These are phyloP conservation scores for Camponotus pennsylvanicus DNA, from an alignment of 1,140 invertebrate species.

Conservation along the genomic window DNA sequence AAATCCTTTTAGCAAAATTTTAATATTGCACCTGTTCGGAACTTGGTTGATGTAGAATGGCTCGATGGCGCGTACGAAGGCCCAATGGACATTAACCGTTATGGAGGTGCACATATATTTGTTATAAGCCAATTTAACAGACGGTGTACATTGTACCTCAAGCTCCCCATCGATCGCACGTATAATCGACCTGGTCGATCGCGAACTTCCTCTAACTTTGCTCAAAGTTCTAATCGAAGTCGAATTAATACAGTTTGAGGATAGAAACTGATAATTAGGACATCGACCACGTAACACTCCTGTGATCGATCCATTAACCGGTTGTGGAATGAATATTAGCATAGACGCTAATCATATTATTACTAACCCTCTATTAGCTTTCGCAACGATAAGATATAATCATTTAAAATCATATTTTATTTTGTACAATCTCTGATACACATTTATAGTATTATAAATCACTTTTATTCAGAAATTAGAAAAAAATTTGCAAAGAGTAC, in stretches of 20 bases:
- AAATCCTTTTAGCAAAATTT: background rate
- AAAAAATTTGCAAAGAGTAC: background rate
- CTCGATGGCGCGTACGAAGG: background rate
- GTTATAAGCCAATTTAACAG: slow-evolving; percentile 61
- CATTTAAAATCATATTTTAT: slow-evolving; percentile 2
- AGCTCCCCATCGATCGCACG: slow-evolving; percentile 53
- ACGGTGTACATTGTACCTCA: slow-evolving; percentile 58
- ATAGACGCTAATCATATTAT: background rate
- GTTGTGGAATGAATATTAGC: slow-evolving; percentile 62
- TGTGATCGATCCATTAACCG: slow-evolving; percentile 55
- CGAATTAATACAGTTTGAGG: slow-evolving; percentile 78
- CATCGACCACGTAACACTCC: slow-evolving; percentile 56
- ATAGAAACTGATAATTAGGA: slow-evolving; percentile 80
- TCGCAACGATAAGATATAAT: background rate
- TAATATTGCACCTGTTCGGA: slow-evolving; percentile 14
- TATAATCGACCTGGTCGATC: slow-evolving; percentile 67
- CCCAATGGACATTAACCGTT: slow-evolving; percentile 37
- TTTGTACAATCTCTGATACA: background rate
- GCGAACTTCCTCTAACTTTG: slow-evolving; percentile 76
- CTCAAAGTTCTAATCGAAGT: slow-evolving; percentile 80
- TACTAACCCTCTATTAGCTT: background rate
- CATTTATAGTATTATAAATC: background rate
- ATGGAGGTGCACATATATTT: slow-evolving; percentile 59
- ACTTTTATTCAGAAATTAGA: background rate
- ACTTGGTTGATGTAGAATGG: slow-evolving; percentile 24